Conservation (phyloP, 2,113 vertebrate species). For the Phrynosoma blainvillii region DNA sequence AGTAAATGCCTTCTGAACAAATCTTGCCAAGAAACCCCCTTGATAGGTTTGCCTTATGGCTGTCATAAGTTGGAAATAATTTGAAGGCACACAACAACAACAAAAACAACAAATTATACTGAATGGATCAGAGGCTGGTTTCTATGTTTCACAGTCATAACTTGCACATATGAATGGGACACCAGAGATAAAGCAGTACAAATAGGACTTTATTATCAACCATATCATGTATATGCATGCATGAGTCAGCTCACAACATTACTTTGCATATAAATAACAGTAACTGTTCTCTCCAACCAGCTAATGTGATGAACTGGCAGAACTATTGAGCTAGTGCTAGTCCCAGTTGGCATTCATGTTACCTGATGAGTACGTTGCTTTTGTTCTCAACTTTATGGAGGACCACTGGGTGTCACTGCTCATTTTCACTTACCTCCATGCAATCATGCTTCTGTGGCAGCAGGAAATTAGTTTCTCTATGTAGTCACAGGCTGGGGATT, state of each 20-base stretch:
- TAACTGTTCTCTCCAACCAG: background rate
- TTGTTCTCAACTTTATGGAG: accelerated
- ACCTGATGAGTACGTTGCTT: background rate
- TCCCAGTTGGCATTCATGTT: background rate
- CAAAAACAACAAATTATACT: too few species aligned
- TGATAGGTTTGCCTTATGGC: too few species aligned
- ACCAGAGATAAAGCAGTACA: background rate
- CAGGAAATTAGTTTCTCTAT: conserved; percentile 43
- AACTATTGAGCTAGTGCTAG: background rate
- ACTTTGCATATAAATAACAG: background rate
- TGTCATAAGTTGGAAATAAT: too few species aligned
- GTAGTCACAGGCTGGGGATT: conserved; percentile 32
- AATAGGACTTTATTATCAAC: too few species aligned
- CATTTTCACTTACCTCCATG: conserved; percentile 20
- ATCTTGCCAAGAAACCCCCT: too few species aligned
- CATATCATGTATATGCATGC: background rate
- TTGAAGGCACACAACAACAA: too few species aligned
- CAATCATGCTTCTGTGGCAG: conserved; percentile 36
- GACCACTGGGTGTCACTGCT: conserved; percentile 1
- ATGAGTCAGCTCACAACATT: background rate
- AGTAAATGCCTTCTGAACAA: too few species aligned
- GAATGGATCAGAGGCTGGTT: too few species aligned
- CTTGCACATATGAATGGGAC: too few species aligned
- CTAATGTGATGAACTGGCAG: background rate
- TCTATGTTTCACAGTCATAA: too few species aligned